A percentile compares a stretch with the other conserved stretches of the same genome.
Evolutionary conservation across 2,113 vertebrate genomes (phyloP).

Genomic region (Neomonachus schauinslandi): DNA sequence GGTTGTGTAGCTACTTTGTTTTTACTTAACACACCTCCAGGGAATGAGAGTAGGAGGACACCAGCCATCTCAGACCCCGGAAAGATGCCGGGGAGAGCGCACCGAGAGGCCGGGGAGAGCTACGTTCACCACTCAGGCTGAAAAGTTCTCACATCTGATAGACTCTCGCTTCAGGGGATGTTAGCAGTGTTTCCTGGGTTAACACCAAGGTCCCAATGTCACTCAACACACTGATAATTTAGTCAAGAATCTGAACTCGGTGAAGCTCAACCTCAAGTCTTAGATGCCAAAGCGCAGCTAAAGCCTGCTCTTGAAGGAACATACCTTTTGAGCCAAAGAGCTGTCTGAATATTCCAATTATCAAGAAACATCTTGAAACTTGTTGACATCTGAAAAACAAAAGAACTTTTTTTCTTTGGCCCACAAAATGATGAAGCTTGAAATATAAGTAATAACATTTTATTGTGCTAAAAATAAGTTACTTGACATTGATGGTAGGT

Average conservation of each 20-base stretch:
- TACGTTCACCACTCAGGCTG: not conserved
- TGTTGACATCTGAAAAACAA: constrained; percentile 93
- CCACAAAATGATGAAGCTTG: not conserved
- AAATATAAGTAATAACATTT: not conserved
- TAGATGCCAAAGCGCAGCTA: not conserved
- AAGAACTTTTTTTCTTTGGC: constrained; percentile 24
- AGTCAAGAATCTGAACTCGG: not conserved
- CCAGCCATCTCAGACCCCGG: no score
- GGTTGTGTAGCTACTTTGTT: not conserved
- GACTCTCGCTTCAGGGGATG: no score
- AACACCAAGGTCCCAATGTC: not conserved
- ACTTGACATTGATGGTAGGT: rapidly evolving
- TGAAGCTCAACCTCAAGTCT: not conserved
- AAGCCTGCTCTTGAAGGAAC: not conserved
- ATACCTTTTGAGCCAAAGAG: constrained; percentile 99
- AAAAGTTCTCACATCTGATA: not conserved
- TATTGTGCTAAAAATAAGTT: not conserved
- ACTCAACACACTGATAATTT: not conserved
- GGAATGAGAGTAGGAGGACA: not conserved
- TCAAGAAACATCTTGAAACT: constrained; percentile 99
- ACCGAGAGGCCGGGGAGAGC: not conserved
- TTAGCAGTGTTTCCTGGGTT: not conserved
- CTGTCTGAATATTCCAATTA: constrained; percentile 99
- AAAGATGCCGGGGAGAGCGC: not conserved
- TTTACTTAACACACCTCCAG: no score